These are phyloP conservation scores for Engraulis encrasicolus DNA, from an alignment of 2,113 vertebrate species.

Conservation along the genomic window DNA sequence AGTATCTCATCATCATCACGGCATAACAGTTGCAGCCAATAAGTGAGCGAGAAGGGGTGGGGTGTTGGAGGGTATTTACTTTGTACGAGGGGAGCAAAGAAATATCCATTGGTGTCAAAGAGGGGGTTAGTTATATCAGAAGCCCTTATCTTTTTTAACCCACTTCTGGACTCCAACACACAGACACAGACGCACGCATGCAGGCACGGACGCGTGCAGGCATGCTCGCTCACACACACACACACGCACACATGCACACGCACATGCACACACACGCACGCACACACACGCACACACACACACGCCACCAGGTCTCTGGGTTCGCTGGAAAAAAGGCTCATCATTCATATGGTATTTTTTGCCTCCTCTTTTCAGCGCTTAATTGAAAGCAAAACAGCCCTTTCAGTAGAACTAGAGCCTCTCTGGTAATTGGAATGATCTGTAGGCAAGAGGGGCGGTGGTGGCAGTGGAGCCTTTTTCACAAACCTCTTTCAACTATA, in stretches of 20 bases:
- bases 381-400: neutral
- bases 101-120: neutral
- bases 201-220: neutral
- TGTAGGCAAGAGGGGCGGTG: neutral
- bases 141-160: neutral
- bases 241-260: slow-evolving; percentile 2
- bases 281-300: neutral
- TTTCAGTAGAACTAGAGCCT: neutral
- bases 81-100: neutral
- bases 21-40: neutral
- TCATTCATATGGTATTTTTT: neutral
- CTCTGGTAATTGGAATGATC: neutral
- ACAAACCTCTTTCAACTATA: no score
- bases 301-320: neutral
- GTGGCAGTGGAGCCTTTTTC: neutral
- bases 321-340: neutral
- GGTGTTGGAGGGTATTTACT: neutral
- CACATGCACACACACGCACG: neutral
- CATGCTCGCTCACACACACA: neutral
- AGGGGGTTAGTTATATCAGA: neutral
- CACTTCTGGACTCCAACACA: neutral
- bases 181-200: neutral
- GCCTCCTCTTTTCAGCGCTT: neutral
- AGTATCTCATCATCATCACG: slow-evolving; percentile 12
- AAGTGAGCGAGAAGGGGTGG: neutral